Percentiles rank a stretch among this genome's conserved stretches.
These are phyloP conservation scores for Pica pica DNA, from an alignment of 2,113 vertebrate species.

Conservation along the genomic window DNA sequence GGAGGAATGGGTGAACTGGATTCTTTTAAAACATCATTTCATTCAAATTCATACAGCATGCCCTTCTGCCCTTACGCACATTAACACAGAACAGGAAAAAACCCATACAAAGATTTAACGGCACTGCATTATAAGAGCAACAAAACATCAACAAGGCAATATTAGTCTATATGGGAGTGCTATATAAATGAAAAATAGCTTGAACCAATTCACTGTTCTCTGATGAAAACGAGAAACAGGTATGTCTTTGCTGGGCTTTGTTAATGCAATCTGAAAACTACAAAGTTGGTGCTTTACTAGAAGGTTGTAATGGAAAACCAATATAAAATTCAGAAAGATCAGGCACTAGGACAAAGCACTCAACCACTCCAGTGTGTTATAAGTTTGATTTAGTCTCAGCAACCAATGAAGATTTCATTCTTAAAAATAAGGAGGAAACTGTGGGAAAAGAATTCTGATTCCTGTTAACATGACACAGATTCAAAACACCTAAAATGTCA, in stretches of 20 bases:
- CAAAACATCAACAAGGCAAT: background rate
- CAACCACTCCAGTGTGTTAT: background rate
- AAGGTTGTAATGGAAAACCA: background rate
- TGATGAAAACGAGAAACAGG: background rate
- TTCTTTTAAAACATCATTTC: background rate
- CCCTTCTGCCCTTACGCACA: background rate
- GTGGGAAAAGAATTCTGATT: background rate
- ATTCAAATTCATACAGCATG: background rate
- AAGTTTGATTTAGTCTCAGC: background rate
- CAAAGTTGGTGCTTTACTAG: background rate
- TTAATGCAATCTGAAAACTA: background rate
- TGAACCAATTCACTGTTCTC: background rate
- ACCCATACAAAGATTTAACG: background rate
- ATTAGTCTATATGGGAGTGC: background rate
- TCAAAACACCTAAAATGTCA: background rate
- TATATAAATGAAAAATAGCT: background rate
- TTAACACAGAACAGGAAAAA: background rate
- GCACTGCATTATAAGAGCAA: background rate
- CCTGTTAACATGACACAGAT: background rate
- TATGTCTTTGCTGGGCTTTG: background rate
- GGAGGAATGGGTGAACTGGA: background rate
- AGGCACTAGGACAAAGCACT: background rate
- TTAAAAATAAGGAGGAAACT: background rate
- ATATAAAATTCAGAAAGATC: background rate
- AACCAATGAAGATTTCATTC: background rate